Percentiles rank a stretch among this genome's conserved stretches.
phyloP scores from a whole-genome alignment of 2,113 vertebrate genomes.

The Talpa occidentalis region DNA sequence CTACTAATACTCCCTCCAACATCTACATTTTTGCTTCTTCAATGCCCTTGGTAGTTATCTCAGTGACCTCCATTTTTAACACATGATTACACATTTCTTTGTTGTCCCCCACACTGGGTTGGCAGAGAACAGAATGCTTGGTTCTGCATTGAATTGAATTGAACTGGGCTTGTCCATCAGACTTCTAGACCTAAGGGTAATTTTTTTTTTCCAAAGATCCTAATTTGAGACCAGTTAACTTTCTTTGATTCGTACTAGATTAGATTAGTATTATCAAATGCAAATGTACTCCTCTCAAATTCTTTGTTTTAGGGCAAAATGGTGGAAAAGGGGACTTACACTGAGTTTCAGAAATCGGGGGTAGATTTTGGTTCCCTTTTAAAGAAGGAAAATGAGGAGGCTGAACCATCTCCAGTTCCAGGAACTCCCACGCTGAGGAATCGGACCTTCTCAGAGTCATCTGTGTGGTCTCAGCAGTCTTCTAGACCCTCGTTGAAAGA shows the following conservation, averaged over 20 bases:
- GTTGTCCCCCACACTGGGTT: background rate
- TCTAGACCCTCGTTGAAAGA: slow-evolving; percentile 91
- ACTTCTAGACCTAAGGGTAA: background rate
- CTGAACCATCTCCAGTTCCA: slow-evolving; percentile 82
- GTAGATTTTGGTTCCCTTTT: slow-evolving; percentile 96
- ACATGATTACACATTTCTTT: background rate
- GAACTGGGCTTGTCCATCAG: background rate
- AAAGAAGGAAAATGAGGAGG: slow-evolving; percentile 89
- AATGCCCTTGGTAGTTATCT: background rate
- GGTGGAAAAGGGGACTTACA: slow-evolving; percentile 93
- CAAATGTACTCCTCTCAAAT: background rate
- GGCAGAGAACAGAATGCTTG: background rate
- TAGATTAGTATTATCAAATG: background rate
- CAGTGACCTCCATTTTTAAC: no score
- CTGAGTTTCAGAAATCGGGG: slow-evolving; percentile 92
- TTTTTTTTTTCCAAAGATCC: background rate
- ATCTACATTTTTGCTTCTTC: background rate
- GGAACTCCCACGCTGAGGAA: slow-evolving; percentile 81
- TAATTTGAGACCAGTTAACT: background rate
- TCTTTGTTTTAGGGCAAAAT: slow-evolving; percentile 91
- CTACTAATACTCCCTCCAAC: no score
- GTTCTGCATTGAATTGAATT: background rate
- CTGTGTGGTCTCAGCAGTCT: slow-evolving; percentile 90
- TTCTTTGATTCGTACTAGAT: background rate
- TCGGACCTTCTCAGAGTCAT: slow-evolving; percentile 93